Evolutionary conservation across 1,140 invertebrate genomes (phyloP).

Genomic region (Trichonephila clavipes): DNA sequence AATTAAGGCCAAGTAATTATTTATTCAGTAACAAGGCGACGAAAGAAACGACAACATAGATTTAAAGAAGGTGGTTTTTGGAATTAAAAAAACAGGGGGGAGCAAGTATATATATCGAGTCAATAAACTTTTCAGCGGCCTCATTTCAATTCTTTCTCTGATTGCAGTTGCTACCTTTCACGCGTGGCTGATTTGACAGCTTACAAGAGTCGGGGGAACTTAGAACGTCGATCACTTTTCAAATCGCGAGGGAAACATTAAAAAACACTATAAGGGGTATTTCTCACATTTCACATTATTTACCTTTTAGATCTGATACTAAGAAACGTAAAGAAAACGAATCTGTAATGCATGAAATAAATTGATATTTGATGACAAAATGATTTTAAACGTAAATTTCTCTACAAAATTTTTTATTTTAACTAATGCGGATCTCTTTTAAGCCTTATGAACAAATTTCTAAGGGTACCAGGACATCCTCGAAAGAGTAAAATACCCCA

Average conservation of each 20-base stretch:
- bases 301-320: no score
- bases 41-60: neutral
- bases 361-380: no score
- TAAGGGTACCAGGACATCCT: no score
- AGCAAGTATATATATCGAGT: neutral
- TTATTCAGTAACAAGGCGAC: neutral
- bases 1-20: slow-evolving; percentile 39
- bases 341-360: no score
- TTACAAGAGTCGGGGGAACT: slow-evolving; percentile 38
- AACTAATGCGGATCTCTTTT: no score
- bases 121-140: neutral
- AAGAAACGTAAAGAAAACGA: no score
- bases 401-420: no score
- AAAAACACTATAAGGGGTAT: neutral
- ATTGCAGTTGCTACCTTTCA: neutral
- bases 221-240: slow-evolving; percentile 41
- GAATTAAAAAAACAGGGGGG: no score
- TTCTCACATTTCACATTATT: neutral
- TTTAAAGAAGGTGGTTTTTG: neutral
- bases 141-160: slow-evolving; percentile 41
- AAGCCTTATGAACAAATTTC: no score
- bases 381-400: no score
- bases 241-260: slow-evolving; percentile 8
- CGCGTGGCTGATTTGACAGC: slow-evolving; percentile 34
- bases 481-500: no score